Percentiles rank a stretch among this genome's conserved stretches.
Conservation (phyloP, 2,888 invertebrate species). For the Platycnemis pennipes region DNA sequence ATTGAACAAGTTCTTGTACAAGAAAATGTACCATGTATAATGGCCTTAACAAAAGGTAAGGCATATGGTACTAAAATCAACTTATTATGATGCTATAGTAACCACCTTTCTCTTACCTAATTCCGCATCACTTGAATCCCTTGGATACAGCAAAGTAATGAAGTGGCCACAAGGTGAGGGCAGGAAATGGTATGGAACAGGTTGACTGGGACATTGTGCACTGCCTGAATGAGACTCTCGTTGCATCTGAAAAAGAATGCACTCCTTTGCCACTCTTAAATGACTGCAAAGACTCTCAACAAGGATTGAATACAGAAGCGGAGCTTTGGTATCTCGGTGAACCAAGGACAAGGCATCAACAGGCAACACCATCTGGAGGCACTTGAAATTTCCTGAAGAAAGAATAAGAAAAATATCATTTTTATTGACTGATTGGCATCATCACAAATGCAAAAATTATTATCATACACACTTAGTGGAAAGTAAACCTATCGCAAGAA, state of each 20-base stretch:
- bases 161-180: slow-evolving; percentile 88
- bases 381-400: slow-evolving; percentile 77
- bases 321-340: slow-evolving; percentile 83
- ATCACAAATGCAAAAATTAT: slow-evolving; percentile 69
- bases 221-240: slow-evolving; percentile 81
- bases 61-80: no score
- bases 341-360: slow-evolving; percentile 88
- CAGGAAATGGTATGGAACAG: slow-evolving; percentile 88
- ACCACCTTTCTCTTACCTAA: slow-evolving; percentile 83
- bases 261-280: slow-evolving; percentile 84
- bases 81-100: no score
- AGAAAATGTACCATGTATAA: no score
- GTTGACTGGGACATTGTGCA: slow-evolving; percentile 81
- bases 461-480: slow-evolving; percentile 69
- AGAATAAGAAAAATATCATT: slow-evolving; percentile 13
- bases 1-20: no score
- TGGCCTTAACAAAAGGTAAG: no score
- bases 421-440: slow-evolving; percentile 71
- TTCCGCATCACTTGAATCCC: slow-evolving; percentile 84
- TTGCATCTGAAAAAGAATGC: slow-evolving; percentile 79
- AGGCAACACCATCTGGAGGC: slow-evolving; percentile 83
- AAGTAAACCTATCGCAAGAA: no score
- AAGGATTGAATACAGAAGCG: slow-evolving; percentile 86
- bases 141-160: slow-evolving; percentile 87
- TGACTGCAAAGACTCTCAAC: slow-evolving; percentile 88